phyloP scores from a whole-genome alignment of 2,113 vertebrate species.

The Myotis davidii region DNA sequence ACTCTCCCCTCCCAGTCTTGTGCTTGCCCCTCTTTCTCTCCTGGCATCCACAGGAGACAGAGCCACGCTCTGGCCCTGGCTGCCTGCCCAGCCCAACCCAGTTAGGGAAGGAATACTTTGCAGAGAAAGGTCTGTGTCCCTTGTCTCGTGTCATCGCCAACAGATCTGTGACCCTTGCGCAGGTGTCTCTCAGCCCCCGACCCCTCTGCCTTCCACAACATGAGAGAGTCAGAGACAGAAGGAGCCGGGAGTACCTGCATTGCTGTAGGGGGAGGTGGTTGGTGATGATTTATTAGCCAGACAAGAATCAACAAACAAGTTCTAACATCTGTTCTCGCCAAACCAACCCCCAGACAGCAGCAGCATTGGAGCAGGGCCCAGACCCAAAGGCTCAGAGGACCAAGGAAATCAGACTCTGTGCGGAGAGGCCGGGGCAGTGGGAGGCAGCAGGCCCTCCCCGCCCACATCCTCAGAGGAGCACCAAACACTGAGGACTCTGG shows the following conservation, averaged over 20 bases:
- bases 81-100: background rate
- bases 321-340: constrained; percentile 78
- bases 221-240: background rate
- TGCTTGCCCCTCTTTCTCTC: background rate
- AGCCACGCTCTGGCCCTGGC: background rate
- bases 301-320: constrained; percentile 75
- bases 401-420: constrained; percentile 60
- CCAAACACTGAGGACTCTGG: background rate
- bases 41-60: background rate
- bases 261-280: constrained; percentile 51
- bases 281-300: constrained; percentile 79
- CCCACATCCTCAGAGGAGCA: background rate
- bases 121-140: background rate
- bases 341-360: constrained; percentile 73
- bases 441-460: background rate
- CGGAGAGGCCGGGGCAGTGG: background rate
- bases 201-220: background rate
- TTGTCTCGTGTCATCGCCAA: background rate
- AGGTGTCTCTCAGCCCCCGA: background rate
- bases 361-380: constrained; percentile 75
- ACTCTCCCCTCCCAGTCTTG: too few relatives aligned
- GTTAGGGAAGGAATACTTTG: background rate
- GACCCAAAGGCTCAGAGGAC: constrained; percentile 54
- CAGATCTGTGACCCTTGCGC: background rate
- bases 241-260: constrained; percentile 13